These are phyloP conservation scores for Augochlora pura DNA, from an alignment of 1,140 invertebrate species.

Conservation along the genomic window DNA sequence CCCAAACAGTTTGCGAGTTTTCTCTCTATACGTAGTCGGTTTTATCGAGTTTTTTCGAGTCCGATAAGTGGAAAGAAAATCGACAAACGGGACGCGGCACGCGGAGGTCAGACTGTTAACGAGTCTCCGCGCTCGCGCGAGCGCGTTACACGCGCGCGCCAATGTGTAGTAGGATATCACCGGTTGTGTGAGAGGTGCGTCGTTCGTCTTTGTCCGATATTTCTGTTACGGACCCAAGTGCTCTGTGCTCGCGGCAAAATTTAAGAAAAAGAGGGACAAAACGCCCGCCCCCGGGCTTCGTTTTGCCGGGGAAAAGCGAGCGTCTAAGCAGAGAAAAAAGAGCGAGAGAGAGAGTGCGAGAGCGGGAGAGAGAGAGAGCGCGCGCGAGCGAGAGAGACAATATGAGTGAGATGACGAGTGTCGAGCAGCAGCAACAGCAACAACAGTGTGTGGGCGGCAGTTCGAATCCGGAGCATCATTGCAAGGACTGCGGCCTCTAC, in stretches of 20 bases:
- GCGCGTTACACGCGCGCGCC: constrained; percentile 18
- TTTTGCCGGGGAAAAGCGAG: not conserved
- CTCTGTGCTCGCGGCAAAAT: not conserved
- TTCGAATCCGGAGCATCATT: constrained; percentile 81
- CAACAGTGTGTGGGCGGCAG: constrained; percentile 69
- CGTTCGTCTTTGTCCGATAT: not conserved
- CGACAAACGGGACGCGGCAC: not conserved
- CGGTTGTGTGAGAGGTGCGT: constrained; percentile 6
- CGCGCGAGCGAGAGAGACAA: constrained; percentile 49
- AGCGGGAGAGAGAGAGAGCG: not conserved
- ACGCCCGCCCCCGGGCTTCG: not conserved
- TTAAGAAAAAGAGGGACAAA: not conserved
- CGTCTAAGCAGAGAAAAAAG: not conserved
- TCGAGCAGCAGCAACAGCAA: constrained; percentile 62
- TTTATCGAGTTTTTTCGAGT: too few species aligned
- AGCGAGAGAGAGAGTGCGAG: not conserved
- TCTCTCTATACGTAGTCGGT: not conserved
- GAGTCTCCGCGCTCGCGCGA: constrained; percentile 27
- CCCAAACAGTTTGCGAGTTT: not conserved
- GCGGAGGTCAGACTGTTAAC: not conserved
- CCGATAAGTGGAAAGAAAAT: not conserved
- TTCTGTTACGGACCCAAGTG: not conserved
- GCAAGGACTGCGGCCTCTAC: constrained; percentile 87
- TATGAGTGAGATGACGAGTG: constrained; percentile 78
- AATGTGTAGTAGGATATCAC: not conserved